Evolutionary conservation across 2,888 invertebrate species (phyloP).

Genomic region (Parasteatoda lunata): DNA sequence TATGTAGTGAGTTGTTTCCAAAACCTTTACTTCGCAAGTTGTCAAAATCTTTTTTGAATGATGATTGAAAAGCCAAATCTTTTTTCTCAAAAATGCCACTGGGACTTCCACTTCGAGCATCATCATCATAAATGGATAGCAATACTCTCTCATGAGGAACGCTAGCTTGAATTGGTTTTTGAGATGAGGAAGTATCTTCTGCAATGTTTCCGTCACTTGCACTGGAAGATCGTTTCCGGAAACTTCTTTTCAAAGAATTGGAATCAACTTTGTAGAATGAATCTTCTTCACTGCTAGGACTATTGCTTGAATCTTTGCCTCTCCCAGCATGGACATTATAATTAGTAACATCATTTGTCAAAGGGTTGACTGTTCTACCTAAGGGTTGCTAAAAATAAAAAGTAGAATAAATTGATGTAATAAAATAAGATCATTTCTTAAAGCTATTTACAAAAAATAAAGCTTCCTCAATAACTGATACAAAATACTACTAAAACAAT

Average conservation of each 20-base stretch:
- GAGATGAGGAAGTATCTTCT: constrained; percentile 45
- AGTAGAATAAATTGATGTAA: constrained; percentile 1
- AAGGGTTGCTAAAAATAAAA: constrained; percentile 28
- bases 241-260: constrained; percentile 32
- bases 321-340: constrained; percentile 34
- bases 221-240: constrained; percentile 44
- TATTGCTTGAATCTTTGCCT: constrained; percentile 39
- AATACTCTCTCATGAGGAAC: constrained; percentile 31
- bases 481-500: no score
- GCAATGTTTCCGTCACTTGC: constrained; percentile 30
- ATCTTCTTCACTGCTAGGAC: constrained; percentile 26
- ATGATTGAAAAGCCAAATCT: constrained; percentile 44
- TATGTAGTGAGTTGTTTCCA: constrained; percentile 8
- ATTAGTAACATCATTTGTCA: neutral
- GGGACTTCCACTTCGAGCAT: constrained; percentile 56
- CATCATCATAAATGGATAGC: constrained; percentile 61
- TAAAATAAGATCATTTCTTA: neutral
- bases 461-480: no score
- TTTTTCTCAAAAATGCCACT: constrained; percentile 49
- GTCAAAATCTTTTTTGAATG: constrained; percentile 37
- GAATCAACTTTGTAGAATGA: constrained; percentile 46
- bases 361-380: neutral
- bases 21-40: neutral
- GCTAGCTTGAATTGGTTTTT: neutral
- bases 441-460: neutral